A percentile compares a stretch with the other conserved stretches of the same genome.
Evolutionary conservation across 2,113 vertebrate species (phyloP).

Genomic region (Indri indri): DNA sequence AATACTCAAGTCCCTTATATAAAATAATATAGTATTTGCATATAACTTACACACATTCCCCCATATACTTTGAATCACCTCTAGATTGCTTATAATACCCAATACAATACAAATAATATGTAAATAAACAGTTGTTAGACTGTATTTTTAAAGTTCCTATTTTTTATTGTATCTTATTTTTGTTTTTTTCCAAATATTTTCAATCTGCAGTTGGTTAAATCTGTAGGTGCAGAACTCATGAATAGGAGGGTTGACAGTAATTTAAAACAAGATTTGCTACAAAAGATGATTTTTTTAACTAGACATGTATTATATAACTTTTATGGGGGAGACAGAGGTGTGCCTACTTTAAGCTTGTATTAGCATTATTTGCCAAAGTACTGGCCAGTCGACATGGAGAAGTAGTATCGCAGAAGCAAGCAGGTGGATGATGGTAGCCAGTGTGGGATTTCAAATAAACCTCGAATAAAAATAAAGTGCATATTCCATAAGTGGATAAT

Average conservation of each 20-base stretch:
- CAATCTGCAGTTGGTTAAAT: background rate
- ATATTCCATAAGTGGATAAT: slow-evolving; percentile 51
- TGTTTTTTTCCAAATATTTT: background rate
- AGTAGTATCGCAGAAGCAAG: background rate
- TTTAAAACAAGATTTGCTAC: background rate
- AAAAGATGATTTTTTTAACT: slow-evolving; percentile 21
- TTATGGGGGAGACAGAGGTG: background rate
- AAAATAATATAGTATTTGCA: background rate
- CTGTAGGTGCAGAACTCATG: background rate
- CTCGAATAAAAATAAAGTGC: slow-evolving; percentile 39
- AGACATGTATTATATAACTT: background rate
- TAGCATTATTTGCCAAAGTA: background rate
- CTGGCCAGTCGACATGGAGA: background rate
- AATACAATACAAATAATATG: background rate
- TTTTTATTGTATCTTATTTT: background rate
- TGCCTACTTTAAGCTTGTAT: background rate
- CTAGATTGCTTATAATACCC: background rate
- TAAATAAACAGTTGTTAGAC: background rate
- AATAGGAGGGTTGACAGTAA: background rate
- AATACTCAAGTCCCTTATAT: background rate
- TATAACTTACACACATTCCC: background rate
- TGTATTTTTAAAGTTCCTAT: background rate
- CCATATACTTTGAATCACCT: background rate
- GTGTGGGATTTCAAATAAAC: background rate
- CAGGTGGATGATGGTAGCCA: background rate